Conservation (phyloP, 2,113 vertebrate genomes). For the Dermatemys mawii region DNA sequence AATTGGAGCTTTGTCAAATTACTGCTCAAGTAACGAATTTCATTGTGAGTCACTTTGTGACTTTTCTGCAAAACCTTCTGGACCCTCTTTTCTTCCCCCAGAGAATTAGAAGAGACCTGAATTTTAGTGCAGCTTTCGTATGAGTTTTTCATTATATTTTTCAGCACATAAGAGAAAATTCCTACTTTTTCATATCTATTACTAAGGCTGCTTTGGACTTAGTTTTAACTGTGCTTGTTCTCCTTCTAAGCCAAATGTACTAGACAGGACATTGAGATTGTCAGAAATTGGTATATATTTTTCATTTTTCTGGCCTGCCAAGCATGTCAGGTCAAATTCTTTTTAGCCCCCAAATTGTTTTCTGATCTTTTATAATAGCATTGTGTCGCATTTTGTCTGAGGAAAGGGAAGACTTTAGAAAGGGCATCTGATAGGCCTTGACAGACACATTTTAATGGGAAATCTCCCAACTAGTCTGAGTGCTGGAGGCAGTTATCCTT, state of each 20-base stretch:
- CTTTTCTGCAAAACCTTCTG: not conserved
- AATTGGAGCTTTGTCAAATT: not conserved
- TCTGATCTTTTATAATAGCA: conserved; percentile 37
- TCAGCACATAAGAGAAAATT: not conserved
- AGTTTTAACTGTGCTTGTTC: not conserved
- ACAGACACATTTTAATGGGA: not conserved
- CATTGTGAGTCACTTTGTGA: not conserved
- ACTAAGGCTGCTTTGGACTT: not conserved
- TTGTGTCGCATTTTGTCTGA: not conserved
- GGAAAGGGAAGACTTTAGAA: conserved; percentile 43
- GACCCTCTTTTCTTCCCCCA: not conserved
- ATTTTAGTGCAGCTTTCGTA: not conserved
- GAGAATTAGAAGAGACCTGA: not conserved
- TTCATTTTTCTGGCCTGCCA: not conserved
- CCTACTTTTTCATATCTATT: not conserved
- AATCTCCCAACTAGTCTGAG: not conserved
- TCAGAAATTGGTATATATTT: not conserved
- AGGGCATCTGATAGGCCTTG: conserved; percentile 24
- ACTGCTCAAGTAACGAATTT: not conserved
- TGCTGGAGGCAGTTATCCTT: not conserved
- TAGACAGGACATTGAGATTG: not conserved
- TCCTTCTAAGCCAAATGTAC: not conserved
- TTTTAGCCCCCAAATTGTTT: conserved; percentile 21
- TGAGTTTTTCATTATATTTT: not conserved
- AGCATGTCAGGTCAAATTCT: conserved; percentile 37